Evolutionary conservation across 2,888 invertebrate genomes (phyloP).

Genomic region (Hedya salicella): DNA sequence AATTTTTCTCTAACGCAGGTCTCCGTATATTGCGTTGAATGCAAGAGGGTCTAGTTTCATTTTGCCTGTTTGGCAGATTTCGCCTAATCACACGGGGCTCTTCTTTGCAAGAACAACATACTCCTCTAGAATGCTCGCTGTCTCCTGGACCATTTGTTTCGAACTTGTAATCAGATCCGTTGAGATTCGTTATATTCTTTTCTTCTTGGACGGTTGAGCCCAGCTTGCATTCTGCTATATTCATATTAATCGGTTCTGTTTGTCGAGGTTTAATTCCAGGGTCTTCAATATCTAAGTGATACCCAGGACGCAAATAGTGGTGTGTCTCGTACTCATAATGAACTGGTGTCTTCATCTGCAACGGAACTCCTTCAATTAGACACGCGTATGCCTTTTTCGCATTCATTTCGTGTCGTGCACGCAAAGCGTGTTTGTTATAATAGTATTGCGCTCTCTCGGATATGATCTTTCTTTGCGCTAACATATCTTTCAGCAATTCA

Average conservation of each 20-base stretch:
- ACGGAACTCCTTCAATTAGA: slow-evolving; percentile 23
- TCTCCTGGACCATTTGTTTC: not conserved
- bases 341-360: slow-evolving; percentile 15
- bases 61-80: slow-evolving; percentile 10
- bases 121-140: not conserved
- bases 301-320: not conserved
- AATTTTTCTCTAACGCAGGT: slow-evolving; percentile 16
- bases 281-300: slow-evolving; percentile 13
- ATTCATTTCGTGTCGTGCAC: slow-evolving; percentile 14
- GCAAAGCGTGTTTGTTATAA: not conserved
- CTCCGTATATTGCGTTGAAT: slow-evolving; percentile 21
- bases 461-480: slow-evolving; percentile 4
- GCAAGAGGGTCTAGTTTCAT: slow-evolving; percentile 29
- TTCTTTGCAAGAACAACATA: slow-evolving; percentile 17
- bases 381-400: slow-evolving; percentile 24
- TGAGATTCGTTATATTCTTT: not conserved
- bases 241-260: slow-evolving; percentile 15
- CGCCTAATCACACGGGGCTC: slow-evolving; percentile 8
- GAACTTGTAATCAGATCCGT: not conserved
- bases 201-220: not conserved
- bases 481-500: slow-evolving; percentile 7
- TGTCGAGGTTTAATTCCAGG: slow-evolving; percentile 8
- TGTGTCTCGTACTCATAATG: slow-evolving; percentile 4
- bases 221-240: slow-evolving; percentile 6
- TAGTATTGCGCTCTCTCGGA: not conserved